phyloP scores from a whole-genome alignment of 2,113 vertebrate genomes.

The Psephotus haematonotus region DNA sequence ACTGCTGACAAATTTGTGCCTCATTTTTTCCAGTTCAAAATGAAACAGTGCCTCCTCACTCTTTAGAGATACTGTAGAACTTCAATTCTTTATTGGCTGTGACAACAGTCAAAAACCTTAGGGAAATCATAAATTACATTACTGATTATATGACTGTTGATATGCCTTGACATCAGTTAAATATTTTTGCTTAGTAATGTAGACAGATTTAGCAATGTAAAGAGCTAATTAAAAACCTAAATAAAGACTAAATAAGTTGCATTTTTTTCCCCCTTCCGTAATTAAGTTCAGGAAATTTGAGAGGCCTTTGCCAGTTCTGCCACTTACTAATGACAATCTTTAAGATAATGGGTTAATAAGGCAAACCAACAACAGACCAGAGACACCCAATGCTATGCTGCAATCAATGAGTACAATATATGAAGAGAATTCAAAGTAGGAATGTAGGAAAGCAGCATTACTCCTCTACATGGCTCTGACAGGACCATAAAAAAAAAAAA shows the following conservation, averaged over 20 bases:
- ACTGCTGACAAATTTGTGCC: not conserved
- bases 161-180: not conserved
- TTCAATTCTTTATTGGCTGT: not conserved
- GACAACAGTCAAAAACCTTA: not conserved
- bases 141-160: not conserved
- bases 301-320: not conserved
- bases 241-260: not conserved
- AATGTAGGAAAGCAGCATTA: not conserved
- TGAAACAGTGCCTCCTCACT: not conserved
- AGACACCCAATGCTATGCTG: not conserved
- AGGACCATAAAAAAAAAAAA: constrained; percentile 27
- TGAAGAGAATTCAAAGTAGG: not conserved
- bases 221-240: not conserved
- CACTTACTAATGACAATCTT: not conserved
- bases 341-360: not conserved
- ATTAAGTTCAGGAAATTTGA: not conserved
- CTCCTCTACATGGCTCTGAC: not conserved
- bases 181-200: not conserved
- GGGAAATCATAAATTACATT: not conserved
- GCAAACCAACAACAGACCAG: not conserved
- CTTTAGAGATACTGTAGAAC: not conserved
- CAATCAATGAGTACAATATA: not conserved
- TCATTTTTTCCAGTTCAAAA: not conserved
- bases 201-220: not conserved
- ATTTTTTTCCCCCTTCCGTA: not conserved